Conservation (phyloP, 2,797 vertebrate species). For the Macroramphosus scolopax region DNA sequence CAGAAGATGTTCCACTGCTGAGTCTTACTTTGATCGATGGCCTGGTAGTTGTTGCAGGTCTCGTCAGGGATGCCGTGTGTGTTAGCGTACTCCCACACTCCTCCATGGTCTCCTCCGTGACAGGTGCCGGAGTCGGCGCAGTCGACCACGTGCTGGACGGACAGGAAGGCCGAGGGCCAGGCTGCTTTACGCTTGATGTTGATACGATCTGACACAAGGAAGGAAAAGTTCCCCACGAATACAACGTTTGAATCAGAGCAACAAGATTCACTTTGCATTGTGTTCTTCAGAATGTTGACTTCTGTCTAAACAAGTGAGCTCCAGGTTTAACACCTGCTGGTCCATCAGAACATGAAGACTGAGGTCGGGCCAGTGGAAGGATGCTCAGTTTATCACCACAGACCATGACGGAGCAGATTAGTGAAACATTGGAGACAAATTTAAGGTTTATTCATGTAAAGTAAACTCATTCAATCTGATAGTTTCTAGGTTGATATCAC, state of each 20-base stretch:
- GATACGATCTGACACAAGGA: conserved; percentile 80
- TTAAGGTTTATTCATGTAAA: no score
- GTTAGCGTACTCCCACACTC: conserved; percentile 85
- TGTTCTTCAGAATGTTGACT: no score
- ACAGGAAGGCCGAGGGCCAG: conserved; percentile 89
- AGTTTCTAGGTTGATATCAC: no score
- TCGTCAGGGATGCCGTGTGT: conserved; percentile 86
- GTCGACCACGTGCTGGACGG: conserved; percentile 87
- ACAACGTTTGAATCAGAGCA: no score
- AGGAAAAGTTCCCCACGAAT: not conserved
- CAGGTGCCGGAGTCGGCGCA: conserved; percentile 82
- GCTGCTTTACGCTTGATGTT: conserved; percentile 86
- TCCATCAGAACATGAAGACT: no score
- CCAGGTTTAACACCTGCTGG: no score
- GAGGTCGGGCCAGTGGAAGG: no score
- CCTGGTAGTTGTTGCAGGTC: conserved; percentile 95
- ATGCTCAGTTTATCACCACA: no score
- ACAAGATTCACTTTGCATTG: conserved; percentile 24
- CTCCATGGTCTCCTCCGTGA: conserved; percentile 81
- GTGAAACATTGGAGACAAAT: no score
- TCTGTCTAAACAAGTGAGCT: no score
- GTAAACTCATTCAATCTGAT: no score
- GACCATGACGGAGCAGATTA: no score
- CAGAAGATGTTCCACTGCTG: rapidly evolving
- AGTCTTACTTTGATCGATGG: conserved; percentile 82